phyloP scores from a whole-genome alignment of 2,797 vertebrate genomes.

The Xiphorhynchus erythropygius region DNA sequence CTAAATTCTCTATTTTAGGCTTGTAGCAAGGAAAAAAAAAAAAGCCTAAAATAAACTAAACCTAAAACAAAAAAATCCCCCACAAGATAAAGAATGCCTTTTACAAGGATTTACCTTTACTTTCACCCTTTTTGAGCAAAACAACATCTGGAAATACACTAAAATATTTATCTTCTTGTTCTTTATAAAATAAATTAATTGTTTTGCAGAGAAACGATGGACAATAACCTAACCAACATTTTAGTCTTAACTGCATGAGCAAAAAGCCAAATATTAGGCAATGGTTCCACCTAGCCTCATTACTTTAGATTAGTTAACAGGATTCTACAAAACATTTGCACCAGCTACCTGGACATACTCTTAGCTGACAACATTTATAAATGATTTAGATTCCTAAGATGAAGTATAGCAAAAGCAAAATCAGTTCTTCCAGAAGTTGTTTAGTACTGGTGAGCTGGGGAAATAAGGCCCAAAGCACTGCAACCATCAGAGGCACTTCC shows the following conservation, averaged over 20 bases:
- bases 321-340: neutral
- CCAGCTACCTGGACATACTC: accelerated
- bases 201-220: neutral
- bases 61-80: neutral
- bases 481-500: neutral
- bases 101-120: neutral
- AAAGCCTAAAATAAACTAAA: neutral
- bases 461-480: neutral
- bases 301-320: neutral
- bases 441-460: neutral
- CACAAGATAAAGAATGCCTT: neutral
- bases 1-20: neutral
- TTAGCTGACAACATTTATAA: neutral
- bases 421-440: neutral
- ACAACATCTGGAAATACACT: neutral
- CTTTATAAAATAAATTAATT: neutral
- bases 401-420: neutral
- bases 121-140: neutral
- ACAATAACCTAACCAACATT: neutral
- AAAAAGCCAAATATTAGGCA: neutral
- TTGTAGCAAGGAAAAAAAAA: neutral
- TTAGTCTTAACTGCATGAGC: neutral
- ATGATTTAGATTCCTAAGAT: neutral
- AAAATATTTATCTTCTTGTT: neutral
- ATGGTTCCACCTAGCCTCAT: neutral